Evolutionary conservation across 2,888 invertebrate genomes (phyloP), one percentile per base, ranked within the genome.

Genomic region (Suillia variegata): DNA sequence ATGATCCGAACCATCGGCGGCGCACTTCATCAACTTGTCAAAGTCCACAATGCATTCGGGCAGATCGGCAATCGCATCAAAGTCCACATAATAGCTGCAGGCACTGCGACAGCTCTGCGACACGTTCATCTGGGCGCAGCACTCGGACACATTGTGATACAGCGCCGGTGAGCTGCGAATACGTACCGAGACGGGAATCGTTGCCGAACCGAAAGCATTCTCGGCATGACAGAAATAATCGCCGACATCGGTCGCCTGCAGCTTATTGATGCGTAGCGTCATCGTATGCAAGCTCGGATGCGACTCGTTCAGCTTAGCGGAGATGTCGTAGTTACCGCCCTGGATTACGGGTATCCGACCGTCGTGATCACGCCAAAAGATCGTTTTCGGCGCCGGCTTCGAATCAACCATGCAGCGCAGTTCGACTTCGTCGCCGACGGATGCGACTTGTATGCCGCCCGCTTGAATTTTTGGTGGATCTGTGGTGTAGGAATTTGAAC

Each of bases 171-270:
- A 83, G 48, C 87, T 87, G 33, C 91, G 82, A 51, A 91, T 85
- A 22, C 91, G 81, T 54, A 91, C 91, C 0, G 90, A 90, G 0
- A 91, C 91, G 0, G 91, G 88, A 55, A 88, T 85, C 3, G 91
- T 86, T 0, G 88, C 86, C 64, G 87, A 87, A 0, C 93, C 93
- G 70, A 92, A 90, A 0, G 90, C 88, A 77, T 94, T 94, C 80
- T 92, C 91, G 0, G 93, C 93, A 77, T 92, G 91, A 66, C 93
- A 94, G 82, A 87, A 92, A 79, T 93, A 94, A 65, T 91, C 91
- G 0, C 93, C 92, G 52, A 88, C 89, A 75, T 92, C 92, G 22
- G 85, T 81, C 54, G 88, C 87, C 2, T 87, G 83, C 70, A 92
- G 87, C 78, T 88, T 88, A 77, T 87, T 88, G 64, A 93, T 92